Evolutionary conservation across 2,888 invertebrate species (phyloP).

Genomic region (Pollenia angustigena): DNA sequence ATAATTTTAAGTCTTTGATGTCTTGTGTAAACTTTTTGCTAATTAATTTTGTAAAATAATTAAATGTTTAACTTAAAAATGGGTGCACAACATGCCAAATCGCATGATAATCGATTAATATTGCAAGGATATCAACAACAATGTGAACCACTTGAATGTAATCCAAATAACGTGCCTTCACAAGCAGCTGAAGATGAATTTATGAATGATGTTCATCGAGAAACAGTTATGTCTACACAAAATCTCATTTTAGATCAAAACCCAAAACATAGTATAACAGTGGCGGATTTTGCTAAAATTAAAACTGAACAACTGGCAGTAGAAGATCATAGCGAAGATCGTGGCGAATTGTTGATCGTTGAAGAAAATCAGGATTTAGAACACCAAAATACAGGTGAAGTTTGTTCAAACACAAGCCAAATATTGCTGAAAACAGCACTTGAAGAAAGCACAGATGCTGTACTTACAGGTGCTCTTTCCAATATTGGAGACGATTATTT

Average conservation of each 20-base stretch:
- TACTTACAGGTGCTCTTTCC: neutral
- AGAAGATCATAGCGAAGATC: neutral
- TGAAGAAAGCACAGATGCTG: neutral
- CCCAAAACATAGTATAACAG: neutral
- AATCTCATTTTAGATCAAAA: neutral
- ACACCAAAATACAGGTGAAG: neutral
- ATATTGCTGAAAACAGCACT: neutral
- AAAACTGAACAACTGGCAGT: neutral
- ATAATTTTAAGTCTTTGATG: neutral
- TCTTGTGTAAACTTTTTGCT: neutral
- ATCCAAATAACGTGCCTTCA: neutral
- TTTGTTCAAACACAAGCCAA: no score
- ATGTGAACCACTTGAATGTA: neutral
- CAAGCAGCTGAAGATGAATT: neutral
- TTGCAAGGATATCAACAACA: neutral
- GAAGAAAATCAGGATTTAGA: neutral
- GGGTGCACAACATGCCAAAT: slow-evolving; percentile 32
- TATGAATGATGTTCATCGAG: neutral
- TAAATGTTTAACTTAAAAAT: neutral
- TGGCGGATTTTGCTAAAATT: slow-evolving; percentile 50
- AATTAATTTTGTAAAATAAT: neutral
- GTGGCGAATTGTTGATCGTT: neutral
- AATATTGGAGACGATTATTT: neutral
- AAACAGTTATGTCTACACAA: slow-evolving; percentile 24
- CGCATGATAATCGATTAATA: neutral